Base-by-base conservation (phyloP, 2,113 vertebrate genomes). In the Tylochromis polylepis region DNA sequence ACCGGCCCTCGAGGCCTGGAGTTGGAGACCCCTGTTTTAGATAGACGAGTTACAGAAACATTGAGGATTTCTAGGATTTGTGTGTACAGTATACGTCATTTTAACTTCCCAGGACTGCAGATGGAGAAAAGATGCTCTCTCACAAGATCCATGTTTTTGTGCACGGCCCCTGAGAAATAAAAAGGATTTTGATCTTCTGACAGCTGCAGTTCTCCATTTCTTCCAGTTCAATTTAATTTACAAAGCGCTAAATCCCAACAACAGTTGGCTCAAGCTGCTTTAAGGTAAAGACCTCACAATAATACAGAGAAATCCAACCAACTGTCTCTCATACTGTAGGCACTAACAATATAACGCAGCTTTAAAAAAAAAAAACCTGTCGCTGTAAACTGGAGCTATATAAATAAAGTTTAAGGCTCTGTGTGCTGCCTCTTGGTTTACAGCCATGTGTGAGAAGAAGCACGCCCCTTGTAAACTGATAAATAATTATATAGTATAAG, bases 301-400 rank as follows among this genome's bases (percentile, higher is more conserved):
- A 11, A 41, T 1, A 67, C 34, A 22, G 20, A 67, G 18, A 67
- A 67, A 41, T 22, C 34, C 34, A 22, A 38, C 31, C 36, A 65
- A 41, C 62, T 0, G 1, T 41, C 20, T 67, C 62, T 0, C 4
- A 18, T 1, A 67, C 36, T 67, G 36, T 0, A 41, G 62, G 1
- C 11, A 0, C 62, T 24, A 41, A 67, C 34, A 22, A 41, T 11
- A 65, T 18, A 38, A 38, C 34, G n/a, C 62, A 67, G 60, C 31
- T 5, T 34, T 2, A 0, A 38, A 67, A 12, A 38, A 5, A 0
- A 38, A 67, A 12, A 38, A 0, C 11, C 20, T 67, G 11, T 8
- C 1, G 11, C 34, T 1, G 62, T 67, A 41, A 41, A 67, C 62
- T 9, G 36, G 2, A 15, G 36, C 11, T 67, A 2, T 67, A 67